Evolutionary conservation across 2,113 vertebrate species (phyloP).

Genomic region (Lamprotornis superbus): DNA sequence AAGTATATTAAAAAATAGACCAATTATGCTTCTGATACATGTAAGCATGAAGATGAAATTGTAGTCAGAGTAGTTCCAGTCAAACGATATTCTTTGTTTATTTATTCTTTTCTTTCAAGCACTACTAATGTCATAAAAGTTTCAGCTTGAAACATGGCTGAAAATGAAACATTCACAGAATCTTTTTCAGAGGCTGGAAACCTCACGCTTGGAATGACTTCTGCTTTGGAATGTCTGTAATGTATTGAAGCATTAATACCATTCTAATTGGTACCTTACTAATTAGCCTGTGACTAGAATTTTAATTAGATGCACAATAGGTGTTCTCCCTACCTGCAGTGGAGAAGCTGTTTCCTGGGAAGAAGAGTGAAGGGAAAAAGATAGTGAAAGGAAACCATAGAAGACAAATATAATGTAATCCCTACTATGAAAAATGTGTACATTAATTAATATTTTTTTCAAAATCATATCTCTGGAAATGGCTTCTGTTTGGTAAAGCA

Average conservation of each 20-base stretch:
- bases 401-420: background rate
- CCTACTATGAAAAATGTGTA: background rate
- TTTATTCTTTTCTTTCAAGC: background rate
- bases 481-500: background rate
- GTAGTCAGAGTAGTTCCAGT: background rate
- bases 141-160: background rate
- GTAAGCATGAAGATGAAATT: background rate
- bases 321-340: background rate
- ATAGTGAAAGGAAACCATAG: background rate
- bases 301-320: conserved; percentile 17
- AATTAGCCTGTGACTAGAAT: conserved; percentile 51
- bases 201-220: background rate
- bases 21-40: background rate
- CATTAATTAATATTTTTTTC: background rate
- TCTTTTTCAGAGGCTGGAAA: conserved; percentile 13
- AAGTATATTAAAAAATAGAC: background rate
- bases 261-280: conserved; percentile 40
- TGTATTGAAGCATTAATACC: conserved; percentile 7
- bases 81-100: background rate
- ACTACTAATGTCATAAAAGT: background rate
- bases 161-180: background rate
- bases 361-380: background rate
- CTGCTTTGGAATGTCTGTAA: conserved; percentile 22
- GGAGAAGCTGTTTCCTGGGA: background rate
- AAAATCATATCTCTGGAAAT: background rate